Evolutionary conservation across 64 coral and sea anemone species (phyloP), one percentile per base, ranked within the genome.

Genomic region (Pachyseris speciosa): DNA sequence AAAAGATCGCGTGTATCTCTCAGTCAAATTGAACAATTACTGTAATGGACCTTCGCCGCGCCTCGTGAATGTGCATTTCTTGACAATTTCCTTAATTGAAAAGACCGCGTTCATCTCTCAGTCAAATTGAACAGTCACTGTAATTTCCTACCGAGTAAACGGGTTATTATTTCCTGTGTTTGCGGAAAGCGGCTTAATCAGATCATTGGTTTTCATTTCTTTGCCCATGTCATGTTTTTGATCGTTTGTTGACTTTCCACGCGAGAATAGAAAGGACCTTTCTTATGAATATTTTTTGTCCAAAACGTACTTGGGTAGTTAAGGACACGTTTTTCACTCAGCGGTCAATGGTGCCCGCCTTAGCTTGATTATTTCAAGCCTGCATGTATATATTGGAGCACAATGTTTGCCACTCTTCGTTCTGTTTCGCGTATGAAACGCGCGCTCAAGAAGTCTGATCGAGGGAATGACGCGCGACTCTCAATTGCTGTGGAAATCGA

Each of bases 361-460:
- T 34, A 38, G 12, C 32, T 12, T 13, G 2, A 19, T 75, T 76
- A 13, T 65, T 36, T 85, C 28, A 75, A 78, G 24, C 57, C 9
- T 63, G 48, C n/a, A 26, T 34, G 16, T 52, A 4, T 63, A 69
- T 26, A 22, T 34, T 31, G 7, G 45, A 65, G 29, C 60, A 89
- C 33, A 53, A 97, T 97, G 95, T 97, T 97, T 89, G 78, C 95
- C n/a, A 94, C 95, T 39, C 72, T 97, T 58, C 87, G 85, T 64
- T 93, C 95, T 6, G 95, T 97, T 69, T 93, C 95, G 19, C 90
- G 89, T 52, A 97, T 97, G 95, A 97, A 97, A 72, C 92, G 89
- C 45, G 91, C 65, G 9, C 39, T 97, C 0, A 93, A 79, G 52
- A 92, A 97, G 51, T 61, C 86, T 10, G 89, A 92, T 10, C 30